Evolutionary conservation across 1,140 invertebrate species (phyloP).

Genomic region (Drosophila setifemur): DNA sequence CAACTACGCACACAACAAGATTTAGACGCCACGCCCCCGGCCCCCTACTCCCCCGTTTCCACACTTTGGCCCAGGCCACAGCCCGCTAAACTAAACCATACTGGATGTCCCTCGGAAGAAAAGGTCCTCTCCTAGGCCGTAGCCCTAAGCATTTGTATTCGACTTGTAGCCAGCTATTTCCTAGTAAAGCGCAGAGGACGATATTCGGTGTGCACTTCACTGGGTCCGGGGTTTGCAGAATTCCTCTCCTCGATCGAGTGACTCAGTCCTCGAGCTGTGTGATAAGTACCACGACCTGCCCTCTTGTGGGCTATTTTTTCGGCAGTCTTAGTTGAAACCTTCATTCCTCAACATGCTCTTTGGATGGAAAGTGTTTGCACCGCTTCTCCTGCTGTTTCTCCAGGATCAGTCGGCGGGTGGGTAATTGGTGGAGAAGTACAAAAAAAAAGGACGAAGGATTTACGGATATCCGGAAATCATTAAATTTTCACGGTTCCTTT

Average conservation of each 20-base stretch:
- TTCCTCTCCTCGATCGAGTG: too few species aligned
- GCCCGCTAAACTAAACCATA: slow-evolving; percentile 50
- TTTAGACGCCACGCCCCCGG: slow-evolving; percentile 37
- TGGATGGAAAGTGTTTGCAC: not conserved
- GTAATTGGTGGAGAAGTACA: not conserved
- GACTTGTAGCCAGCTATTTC: slow-evolving; percentile 40
- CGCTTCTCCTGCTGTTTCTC: not conserved
- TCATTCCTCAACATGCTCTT: not conserved
- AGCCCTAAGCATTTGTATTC: slow-evolving; percentile 52
- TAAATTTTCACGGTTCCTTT: too few species aligned
- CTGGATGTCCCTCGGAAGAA: slow-evolving; percentile 43
- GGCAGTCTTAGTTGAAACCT: not conserved
- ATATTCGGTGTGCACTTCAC: not conserved
- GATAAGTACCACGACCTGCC: too few species aligned
- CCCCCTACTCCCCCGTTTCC: not conserved
- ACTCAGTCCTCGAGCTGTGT: not conserved
- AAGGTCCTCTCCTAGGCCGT: slow-evolving; percentile 14
- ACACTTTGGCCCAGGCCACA: slow-evolving; percentile 11
- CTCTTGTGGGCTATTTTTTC: too few species aligned
- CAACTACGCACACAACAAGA: slow-evolving; percentile 71
- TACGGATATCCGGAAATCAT: too few species aligned
- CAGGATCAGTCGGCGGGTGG: not conserved
- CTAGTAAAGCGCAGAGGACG: slow-evolving; percentile 52
- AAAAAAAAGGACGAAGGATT: too few species aligned
- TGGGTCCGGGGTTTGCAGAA: not conserved